A percentile compares a stretch with the other conserved stretches of the same genome.
These are phyloP conservation scores for Parasteatoda tepidariorum DNA, from an alignment of 1,140 invertebrate species.

Conservation along the genomic window DNA sequence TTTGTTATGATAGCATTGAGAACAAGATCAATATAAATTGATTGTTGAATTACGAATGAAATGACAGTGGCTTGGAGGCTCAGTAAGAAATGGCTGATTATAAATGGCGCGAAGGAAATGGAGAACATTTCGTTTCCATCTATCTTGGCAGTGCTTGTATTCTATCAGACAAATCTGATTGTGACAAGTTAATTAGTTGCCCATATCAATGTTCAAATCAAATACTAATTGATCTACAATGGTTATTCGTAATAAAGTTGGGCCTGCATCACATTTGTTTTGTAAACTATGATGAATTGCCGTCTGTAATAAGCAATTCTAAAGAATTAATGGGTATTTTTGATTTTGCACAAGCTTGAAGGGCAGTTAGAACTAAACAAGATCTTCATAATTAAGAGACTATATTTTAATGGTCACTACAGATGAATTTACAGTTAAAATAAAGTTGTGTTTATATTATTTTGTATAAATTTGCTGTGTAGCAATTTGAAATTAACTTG, in stretches of 20 bases:
- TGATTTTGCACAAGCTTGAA: too few species aligned
- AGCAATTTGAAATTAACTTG: too few species aligned
- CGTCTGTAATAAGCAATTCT: too few species aligned
- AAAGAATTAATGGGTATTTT: too few species aligned
- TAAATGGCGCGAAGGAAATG: neutral
- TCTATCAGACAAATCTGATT: slow-evolving; percentile 18
- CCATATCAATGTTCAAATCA: slow-evolving; percentile 6
- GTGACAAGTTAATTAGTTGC: slow-evolving; percentile 42
- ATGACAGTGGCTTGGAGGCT: neutral
- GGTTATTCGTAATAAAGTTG: neutral
- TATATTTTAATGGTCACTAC: too few species aligned
- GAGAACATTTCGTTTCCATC: slow-evolving; percentile 7
- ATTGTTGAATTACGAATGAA: neutral
- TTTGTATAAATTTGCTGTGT: too few species aligned
- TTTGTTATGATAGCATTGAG: too few species aligned
- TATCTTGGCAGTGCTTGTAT: slow-evolving; percentile 1
- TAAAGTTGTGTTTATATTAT: too few species aligned
- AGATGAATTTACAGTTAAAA: too few species aligned
- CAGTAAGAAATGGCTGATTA: neutral
- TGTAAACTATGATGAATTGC: too few species aligned
- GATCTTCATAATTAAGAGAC: too few species aligned
- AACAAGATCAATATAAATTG: neutral
- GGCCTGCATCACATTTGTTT: neutral
- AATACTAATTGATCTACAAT: slow-evolving; percentile 32
- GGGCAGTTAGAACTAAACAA: too few species aligned